phyloP scores from a whole-genome alignment of 2,113 vertebrate genomes.

The Zosterops borbonicus region DNA sequence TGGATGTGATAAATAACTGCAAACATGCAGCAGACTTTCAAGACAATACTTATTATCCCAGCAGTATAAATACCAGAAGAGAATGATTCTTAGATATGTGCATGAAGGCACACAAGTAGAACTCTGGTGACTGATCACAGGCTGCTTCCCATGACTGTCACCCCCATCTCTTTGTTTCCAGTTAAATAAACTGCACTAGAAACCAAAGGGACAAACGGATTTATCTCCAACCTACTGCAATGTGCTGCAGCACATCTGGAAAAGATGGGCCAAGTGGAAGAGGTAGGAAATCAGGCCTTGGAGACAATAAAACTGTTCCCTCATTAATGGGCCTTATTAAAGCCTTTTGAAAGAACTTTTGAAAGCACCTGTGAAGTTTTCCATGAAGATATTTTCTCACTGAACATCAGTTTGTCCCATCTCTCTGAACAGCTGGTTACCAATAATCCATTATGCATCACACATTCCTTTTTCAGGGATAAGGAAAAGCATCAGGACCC shows the following conservation, averaged over 20 bases:
- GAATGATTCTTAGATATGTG: not conserved
- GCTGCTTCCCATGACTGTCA: not conserved
- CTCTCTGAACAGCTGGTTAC: not conserved
- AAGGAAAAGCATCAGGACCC: not conserved
- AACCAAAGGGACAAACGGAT: not conserved
- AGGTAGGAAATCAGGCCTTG: not conserved
- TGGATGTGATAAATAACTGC: not conserved
- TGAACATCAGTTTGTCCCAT: not conserved
- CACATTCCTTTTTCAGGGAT: not conserved
- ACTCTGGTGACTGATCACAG: not conserved
- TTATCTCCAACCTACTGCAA: not conserved
- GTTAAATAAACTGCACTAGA: not conserved
- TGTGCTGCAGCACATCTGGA: not conserved
- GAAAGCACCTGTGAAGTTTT: not conserved
- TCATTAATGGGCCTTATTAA: too few relatives aligned
- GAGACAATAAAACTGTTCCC: not conserved
- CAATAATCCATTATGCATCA: accelerated
- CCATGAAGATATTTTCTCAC: accelerated
- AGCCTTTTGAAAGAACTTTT: not conserved
- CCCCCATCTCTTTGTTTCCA: not conserved
- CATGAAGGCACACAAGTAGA: not conserved
- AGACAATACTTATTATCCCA: not conserved
- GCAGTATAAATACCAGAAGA: not conserved
- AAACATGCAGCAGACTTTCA: not conserved
- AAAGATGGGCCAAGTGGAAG: not conserved